These are phyloP conservation scores for Homalodisca vitripennis DNA, from an alignment of 1,140 invertebrate genomes.

Conservation along the genomic window DNA sequence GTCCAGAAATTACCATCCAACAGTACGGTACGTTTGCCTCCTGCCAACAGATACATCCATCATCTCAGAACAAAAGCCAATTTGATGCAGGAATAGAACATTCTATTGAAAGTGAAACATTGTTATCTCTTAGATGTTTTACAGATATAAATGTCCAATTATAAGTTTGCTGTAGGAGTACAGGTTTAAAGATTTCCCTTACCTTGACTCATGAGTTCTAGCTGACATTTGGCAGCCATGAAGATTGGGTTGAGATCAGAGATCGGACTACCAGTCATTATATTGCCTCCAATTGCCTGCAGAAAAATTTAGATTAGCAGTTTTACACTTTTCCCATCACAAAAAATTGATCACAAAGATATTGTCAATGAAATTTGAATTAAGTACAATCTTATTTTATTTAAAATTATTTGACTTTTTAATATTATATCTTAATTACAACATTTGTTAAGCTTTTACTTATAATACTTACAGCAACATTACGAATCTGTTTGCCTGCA, in stretches of 20 bases:
- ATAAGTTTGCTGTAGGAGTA: too few relatives aligned
- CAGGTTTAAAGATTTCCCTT: constrained; percentile 38
- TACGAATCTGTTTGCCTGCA: constrained; percentile 92
- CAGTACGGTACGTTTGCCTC: constrained; percentile 58
- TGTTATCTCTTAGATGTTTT: too few relatives aligned
- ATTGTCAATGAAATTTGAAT: too few relatives aligned
- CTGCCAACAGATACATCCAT: constrained; percentile 28
- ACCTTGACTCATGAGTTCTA: constrained; percentile 58
- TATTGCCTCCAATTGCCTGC: constrained; percentile 84
- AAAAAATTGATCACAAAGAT: too few relatives aligned
- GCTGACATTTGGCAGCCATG: constrained; percentile 65
- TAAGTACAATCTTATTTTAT: too few relatives aligned
- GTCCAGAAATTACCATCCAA: constrained; percentile 88
- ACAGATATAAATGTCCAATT: too few relatives aligned
- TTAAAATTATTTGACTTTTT: too few relatives aligned
- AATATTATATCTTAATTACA: background rate
- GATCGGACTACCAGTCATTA: constrained; percentile 94
- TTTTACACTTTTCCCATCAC: too few relatives aligned
- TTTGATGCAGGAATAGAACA: too few relatives aligned
- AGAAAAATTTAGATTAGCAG: constrained; percentile 30
- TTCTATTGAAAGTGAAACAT: too few relatives aligned
- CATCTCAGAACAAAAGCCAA: background rate
- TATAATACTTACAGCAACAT: constrained; percentile 61
- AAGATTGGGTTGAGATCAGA: constrained; percentile 94
- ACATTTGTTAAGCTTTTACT: background rate